Conservation (phyloP, 1,140 invertebrate species). For the Dinothrombium tinctorium region DNA sequence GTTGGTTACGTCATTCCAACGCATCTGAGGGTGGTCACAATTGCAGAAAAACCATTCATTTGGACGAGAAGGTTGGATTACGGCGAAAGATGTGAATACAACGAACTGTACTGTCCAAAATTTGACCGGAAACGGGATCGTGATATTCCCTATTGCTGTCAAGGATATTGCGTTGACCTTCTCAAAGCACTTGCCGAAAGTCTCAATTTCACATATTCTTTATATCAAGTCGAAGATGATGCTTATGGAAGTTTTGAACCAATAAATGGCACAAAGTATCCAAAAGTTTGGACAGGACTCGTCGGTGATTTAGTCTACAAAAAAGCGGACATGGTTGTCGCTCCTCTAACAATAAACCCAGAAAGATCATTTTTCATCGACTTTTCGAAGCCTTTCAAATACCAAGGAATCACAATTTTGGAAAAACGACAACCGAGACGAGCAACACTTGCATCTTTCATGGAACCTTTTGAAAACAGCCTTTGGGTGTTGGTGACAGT, state of each 20-base stretch:
- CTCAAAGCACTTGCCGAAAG: slow-evolving; percentile 55
- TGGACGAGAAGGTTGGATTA: slow-evolving; percentile 30
- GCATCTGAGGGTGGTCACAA: slow-evolving; percentile 67
- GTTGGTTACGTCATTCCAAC: slow-evolving; percentile 86
- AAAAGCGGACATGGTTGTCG: slow-evolving; percentile 88
- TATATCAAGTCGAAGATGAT: slow-evolving; percentile 73
- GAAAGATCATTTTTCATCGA: slow-evolving; percentile 75
- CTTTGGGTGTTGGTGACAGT: slow-evolving; percentile 78
- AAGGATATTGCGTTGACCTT: slow-evolving; percentile 85
- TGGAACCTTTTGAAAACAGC: slow-evolving; percentile 96
- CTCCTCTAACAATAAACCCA: slow-evolving; percentile 93
- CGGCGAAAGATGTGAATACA: slow-evolving; percentile 27
- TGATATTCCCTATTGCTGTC: slow-evolving; percentile 46
- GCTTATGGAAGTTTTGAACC: slow-evolving; percentile 47
- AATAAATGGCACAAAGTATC: slow-evolving; percentile 1
- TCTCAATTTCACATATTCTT: slow-evolving; percentile 76
- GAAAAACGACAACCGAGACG: slow-evolving; percentile 43
- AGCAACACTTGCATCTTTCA: slow-evolving; percentile 86
- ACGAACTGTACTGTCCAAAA: slow-evolving; percentile 52
- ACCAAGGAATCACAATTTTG: slow-evolving; percentile 34
- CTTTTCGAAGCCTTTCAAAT: slow-evolving; percentile 98
- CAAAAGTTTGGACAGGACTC: slow-evolving; percentile 55
- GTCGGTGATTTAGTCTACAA: slow-evolving; percentile 83
- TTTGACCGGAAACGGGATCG: slow-evolving; percentile 35
- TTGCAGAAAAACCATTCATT: slow-evolving; percentile 87